Base-by-base conservation (phyloP, 1,140 invertebrate genomes). In the Heliconius hewitsoni region DNA sequence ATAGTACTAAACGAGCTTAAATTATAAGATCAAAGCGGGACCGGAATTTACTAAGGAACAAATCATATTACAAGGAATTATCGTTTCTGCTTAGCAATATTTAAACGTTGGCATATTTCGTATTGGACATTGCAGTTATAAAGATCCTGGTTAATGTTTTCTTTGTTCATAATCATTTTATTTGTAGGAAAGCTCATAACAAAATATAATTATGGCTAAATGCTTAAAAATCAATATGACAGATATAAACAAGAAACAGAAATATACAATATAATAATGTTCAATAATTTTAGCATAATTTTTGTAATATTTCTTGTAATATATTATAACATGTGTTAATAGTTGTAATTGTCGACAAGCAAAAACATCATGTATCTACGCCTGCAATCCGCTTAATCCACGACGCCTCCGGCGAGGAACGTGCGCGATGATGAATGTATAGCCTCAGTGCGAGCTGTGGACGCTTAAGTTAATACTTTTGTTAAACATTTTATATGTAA, bases 381-480 rank as follows among this genome's bases (percentile, higher is more conserved):
- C 83, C 84, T 85, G 83, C 84, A 88, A 86, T 87, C 83, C 84
- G 86, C 80, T 90, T 90, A 90, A 90, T 87, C 84, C 86, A 74
- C 74, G 71, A 73, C 79, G 87, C 87, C 87, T 74, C 82, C 78
- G 86, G 88, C 85, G 83, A 34, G 79, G 80, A 78, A 86, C 86
- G 87, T 89, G 86, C 74, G 42, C 75, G 52, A 46, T 74, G 57
- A 70, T 52, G 23, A 19, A 52, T 70, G 82, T 76, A 60, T 39
- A 74, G 82, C 18, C 50, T 30, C 66, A 82, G 4, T 86, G 46
- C 30, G 3, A 83, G 84, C 85, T 66, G 60, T 13, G 9, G 23
- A 66, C 60, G 5, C n/a, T 18, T 27, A 3, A n/a, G 9, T 34
- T 27, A 13, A 66, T 16, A 66, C 13, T 66, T 66, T 27, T 16